Conservation (phyloP, 2,113 vertebrate genomes). For the Falco punctatus region DNA sequence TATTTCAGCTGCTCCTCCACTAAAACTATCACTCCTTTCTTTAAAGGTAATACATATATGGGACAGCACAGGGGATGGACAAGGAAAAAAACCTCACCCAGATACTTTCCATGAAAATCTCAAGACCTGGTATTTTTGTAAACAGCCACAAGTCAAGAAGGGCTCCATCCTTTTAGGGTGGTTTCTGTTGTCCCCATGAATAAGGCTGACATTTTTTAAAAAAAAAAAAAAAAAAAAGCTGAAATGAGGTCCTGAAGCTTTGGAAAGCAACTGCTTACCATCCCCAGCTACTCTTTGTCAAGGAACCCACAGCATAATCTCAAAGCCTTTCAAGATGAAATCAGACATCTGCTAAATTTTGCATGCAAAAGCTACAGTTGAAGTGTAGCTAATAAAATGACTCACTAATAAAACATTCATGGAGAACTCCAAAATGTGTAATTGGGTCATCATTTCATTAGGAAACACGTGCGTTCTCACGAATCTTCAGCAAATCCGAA, state of each 20-base stretch:
- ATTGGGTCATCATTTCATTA: slow-evolving; percentile 59
- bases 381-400: slow-evolving; percentile 58
- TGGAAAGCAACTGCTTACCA: background rate
- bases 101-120: background rate
- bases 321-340: slow-evolving; percentile 35
- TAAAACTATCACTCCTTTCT: background rate
- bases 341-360: slow-evolving; percentile 65
- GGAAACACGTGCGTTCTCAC: background rate
- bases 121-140: background rate
- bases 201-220: background rate
- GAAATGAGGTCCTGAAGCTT: background rate
- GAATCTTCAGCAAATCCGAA: rapidly evolving
- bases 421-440: slow-evolving; percentile 48
- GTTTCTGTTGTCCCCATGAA: background rate
- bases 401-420: slow-evolving; percentile 68
- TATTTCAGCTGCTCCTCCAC: background rate
- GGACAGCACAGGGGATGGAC: background rate
- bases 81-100: background rate
- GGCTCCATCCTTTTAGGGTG: background rate
- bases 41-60: background rate
- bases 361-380: slow-evolving; percentile 47
- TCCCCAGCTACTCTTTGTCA: slow-evolving; percentile 6
- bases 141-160: background rate
- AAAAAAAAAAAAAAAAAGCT: background rate
- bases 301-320: background rate